Evolutionary conservation across 2,888 invertebrate genomes (phyloP).

Genomic region (Hemithea aestivaria): DNA sequence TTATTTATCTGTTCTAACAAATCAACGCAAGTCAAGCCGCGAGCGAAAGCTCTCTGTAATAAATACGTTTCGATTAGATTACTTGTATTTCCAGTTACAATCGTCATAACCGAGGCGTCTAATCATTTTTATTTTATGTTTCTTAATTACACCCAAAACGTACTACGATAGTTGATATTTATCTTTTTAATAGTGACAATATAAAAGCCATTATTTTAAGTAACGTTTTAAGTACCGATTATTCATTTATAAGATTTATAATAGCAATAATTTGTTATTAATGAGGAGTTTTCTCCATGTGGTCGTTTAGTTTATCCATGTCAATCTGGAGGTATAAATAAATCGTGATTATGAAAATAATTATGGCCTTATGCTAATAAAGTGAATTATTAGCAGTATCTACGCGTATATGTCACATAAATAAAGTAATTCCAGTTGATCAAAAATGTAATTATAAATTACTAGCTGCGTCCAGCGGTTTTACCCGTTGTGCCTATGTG

Average conservation of each 20-base stretch:
- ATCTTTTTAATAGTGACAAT: constrained; percentile 31
- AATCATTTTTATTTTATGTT: constrained; percentile 27
- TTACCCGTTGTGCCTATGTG: too few species aligned
- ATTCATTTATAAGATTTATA: constrained; percentile 26
- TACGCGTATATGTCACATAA: too few species aligned
- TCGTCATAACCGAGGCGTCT: constrained; percentile 15
- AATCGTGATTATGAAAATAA: background rate
- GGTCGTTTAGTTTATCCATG: constrained; percentile 11
- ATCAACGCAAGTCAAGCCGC: too few species aligned
- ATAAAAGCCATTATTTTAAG: constrained; percentile 25
- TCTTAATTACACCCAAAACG: constrained; percentile 27
- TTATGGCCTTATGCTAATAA: background rate
- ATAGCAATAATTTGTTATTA: constrained; percentile 23
- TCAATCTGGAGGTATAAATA: constrained; percentile 8
- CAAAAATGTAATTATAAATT: too few species aligned
- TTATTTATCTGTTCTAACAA: too few species aligned
- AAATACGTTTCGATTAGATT: too few species aligned
- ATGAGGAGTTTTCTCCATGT: constrained; percentile 18
- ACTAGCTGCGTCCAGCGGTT: too few species aligned
- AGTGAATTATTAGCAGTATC: too few species aligned
- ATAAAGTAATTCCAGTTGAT: too few species aligned
- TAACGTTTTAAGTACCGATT: constrained; percentile 23
- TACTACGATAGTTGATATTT: constrained; percentile 25
- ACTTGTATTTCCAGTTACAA: constrained; percentile 9
- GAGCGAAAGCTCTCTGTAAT: too few species aligned